Evolutionary conservation across 2,888 invertebrate genomes (phyloP), one percentile per base, ranked within the genome.

Genomic region (Calameuta idolon): DNA sequence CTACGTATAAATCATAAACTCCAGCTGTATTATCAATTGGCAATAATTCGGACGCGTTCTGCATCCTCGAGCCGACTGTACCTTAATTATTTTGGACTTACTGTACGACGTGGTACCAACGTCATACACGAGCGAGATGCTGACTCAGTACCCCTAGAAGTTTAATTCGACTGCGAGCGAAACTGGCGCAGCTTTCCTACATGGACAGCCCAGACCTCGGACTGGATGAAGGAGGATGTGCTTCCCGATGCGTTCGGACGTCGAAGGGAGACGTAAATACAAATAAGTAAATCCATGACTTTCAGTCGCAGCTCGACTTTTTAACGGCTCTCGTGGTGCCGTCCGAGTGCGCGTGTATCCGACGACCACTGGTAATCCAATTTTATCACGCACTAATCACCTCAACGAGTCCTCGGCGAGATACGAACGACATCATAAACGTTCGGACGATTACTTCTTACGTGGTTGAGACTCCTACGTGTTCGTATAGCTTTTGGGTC

Each of bases 361-460:
- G 71, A 23, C 71, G 71, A 31, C 12, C 71, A 33, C 71, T 75
- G 74, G 82, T 84, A 85, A 86, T 85, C 85, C 83, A 80, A 83
- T 85, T 85, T 85, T 83, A 85, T 78, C 82, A 83, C 81, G 74
- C 76, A 78, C 81, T 83, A 85, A 85, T 86, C 83, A 85, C 81
- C 82, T 81, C 82, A 80, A 80, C 82, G 79, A 79, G 76, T 76
- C 74, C 76, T 34, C 73, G 75, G 55, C 12, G 33, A 75, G 76
- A 74, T 75, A 69, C 69, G 74, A 81, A 81, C 76, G 76, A 79
- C 76, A 76, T 79, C 80, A 79, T 82, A 80, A 83, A 81, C 77
- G 80, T 77, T 76, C 68, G 40, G 40, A 77, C 77, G 76, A 79
- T 79, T 79, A 74, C 75, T 78, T 55, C 74, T 69, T 79, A 74